phyloP scores from a whole-genome alignment of 2,888 invertebrate species.

The Lithophane ornitopus region DNA sequence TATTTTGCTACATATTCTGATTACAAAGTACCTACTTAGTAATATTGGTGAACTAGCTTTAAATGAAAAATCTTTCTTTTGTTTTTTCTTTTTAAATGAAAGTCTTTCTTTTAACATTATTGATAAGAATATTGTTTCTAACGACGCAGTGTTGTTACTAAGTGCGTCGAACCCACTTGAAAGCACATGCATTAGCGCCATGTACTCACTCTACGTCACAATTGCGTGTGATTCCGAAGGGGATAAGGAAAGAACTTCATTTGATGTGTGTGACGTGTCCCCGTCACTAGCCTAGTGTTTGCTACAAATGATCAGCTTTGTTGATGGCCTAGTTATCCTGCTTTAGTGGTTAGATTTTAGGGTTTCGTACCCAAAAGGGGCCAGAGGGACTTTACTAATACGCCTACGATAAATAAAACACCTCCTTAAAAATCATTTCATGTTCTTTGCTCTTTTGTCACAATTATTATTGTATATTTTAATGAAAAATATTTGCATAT shows the following conservation, averaged over 20 bases:
- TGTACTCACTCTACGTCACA: constrained; percentile 21
- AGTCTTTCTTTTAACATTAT: neutral
- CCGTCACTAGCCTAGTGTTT: neutral
- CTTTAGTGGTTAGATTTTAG: neutral
- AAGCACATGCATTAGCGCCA: constrained; percentile 44
- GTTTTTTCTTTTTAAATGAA: neutral
- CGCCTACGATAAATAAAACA: neutral
- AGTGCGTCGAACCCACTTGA: constrained; percentile 59
- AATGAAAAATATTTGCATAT: too few species aligned
- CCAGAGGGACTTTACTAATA: neutral
- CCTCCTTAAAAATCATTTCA: neutral
- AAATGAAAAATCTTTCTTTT: too few species aligned
- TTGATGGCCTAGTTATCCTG: neutral
- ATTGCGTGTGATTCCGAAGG: constrained; percentile 30
- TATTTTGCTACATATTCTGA: neutral
- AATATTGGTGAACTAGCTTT: too few species aligned
- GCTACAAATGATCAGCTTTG: neutral
- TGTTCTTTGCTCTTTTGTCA: neutral
- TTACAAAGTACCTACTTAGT: neutral
- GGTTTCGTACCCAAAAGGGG: neutral
- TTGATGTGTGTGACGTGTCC: constrained; percentile 7
- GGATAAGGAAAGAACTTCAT: constrained; percentile 30
- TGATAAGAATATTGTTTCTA: constrained; percentile 16
- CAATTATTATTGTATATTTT: too few species aligned
- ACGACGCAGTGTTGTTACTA: constrained; percentile 36